Evolutionary conservation across 2,113 vertebrate species (phyloP), one percentile per base, ranked within the genome.

Genomic region (Hypocryptadius cinnamomeus): DNA sequence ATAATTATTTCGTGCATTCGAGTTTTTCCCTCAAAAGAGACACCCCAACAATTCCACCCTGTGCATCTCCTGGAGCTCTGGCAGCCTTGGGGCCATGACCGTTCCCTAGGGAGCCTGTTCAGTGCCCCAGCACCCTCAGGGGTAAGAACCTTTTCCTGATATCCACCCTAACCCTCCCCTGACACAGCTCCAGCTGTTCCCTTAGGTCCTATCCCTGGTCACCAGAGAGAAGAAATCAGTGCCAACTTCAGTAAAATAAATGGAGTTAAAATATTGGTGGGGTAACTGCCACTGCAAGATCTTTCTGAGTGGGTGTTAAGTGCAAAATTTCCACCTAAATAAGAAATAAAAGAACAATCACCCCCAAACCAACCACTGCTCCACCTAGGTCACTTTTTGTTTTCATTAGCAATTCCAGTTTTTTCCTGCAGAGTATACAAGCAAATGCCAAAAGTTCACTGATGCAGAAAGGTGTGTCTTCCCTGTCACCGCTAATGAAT

Each of bases 141-240:
- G n/a, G 30, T 5, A 30, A 25, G 50, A 56, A 47, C 15, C 13
- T 56, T 48, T 24, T 0, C 23, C 60, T 74, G 10, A 56, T 16
- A 65, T 9, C 19, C 19, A 30, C 0, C 9, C 69, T 24, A 5
- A 47, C 0, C n/a, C 22, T 39, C 4, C 47, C 22, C 30, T 73
- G 59, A 3, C 40, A 13, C 15, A 40, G n/a, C n/a, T 56, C 50
- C 60, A 74, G 60, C 28, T 1, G 0, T 40, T 40, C 40, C 23
- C n/a, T 54, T 13, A 1, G 15, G 30, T n/a, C 28, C n/a, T 74
- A 42, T 24, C 30, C 0, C 30, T 40, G 10, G 10, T 64, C 42
- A 40, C 17, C 11, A 45, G 14, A 84, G 40, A 63, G n/a, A 9
- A 64, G 15, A 65, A 47, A 57, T 48, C 24, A 57, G 35, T 11